Base-by-base conservation (phyloP, 2,888 invertebrate species). In the Apocheima hispidaria region DNA sequence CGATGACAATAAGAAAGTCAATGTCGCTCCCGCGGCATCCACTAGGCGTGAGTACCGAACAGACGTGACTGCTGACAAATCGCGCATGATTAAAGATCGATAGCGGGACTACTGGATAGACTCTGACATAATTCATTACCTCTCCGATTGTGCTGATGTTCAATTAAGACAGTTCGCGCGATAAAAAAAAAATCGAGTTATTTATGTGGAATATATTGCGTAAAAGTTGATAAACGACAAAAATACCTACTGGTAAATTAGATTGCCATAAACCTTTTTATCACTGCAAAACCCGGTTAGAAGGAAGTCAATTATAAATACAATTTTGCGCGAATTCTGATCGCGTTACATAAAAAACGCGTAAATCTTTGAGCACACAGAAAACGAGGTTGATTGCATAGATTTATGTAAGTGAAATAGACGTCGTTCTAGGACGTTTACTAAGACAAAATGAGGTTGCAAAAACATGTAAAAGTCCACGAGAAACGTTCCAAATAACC, bases 1-100 rank as follows among this genome's bases (percentile, higher is more conserved):
- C 77, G 78, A 78, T 80, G 79, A 79, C 86, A 81, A 79, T 82
- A 88, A 88, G 88, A 91, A 89, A 91, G 88, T 90, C 92, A 92
- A 91, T 92, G 92, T 91, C 92, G 88, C 81, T 77, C 76, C 73
- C 80, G 77, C 75, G 71, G 77, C 82, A 73, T 75, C 75, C 72
- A 67, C 61, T 73, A 79, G 77, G 81, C 83, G 82, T 83, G 53
- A 48, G 53, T 35, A 18, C 40, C 33, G 59, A 40, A n/a, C 52
- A 60, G 48, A 61, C 61, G 61, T 56, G 61, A 56, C 61, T 51
- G 28, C 35, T 51, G 83, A 84, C 82, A 78, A 81, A 81, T 81
- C 78, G 78, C 72, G 73, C 74, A 76, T 79, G 66, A 70, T 69
- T 64, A 64, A 70, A 66, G 55, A 58, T 67, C 60, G 64, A 68